phyloP scores from a whole-genome alignment of 2,797 vertebrate genomes.

The Cottoperca gobio region DNA sequence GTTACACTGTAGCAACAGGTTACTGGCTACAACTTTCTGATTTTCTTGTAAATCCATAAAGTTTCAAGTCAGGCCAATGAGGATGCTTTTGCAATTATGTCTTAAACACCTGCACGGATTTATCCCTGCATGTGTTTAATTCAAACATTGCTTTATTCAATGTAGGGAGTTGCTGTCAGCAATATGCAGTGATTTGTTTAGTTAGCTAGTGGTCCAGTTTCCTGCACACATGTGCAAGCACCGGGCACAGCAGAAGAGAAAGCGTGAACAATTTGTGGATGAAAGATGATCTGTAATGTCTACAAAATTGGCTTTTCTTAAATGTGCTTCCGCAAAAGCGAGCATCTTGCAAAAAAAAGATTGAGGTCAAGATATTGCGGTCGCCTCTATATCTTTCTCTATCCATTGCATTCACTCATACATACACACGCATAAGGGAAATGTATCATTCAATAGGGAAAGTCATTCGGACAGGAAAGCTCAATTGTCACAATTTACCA shows the following conservation, averaged over 20 bases:
- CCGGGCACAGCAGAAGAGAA: slow-evolving; percentile 10
- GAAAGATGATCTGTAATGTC: slow-evolving; percentile 24
- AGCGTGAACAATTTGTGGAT: slow-evolving; percentile 32
- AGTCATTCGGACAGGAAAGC: not conserved
- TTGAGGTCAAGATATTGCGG: not conserved
- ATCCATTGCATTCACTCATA: slow-evolving; percentile 6
- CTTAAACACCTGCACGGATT: not conserved
- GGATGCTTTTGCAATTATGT: slow-evolving; percentile 5
- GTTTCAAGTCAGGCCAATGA: not conserved
- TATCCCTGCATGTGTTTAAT: not conserved
- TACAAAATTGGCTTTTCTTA: slow-evolving; percentile 18
- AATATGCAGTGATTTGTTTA: slow-evolving; percentile 4
- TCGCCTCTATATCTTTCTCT: not conserved
- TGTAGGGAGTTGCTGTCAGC: slow-evolving; percentile 19
- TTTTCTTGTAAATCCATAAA: not conserved
- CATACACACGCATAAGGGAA: not conserved
- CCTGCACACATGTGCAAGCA: slow-evolving; percentile 44
- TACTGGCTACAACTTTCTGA: slow-evolving; percentile 33
- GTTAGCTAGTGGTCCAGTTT: slow-evolving; percentile 25
- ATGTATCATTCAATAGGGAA: not conserved
- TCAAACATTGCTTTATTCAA: not conserved
- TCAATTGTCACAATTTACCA: not conserved
- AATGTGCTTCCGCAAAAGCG: slow-evolving; percentile 13
- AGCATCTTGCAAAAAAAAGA: slow-evolving; percentile 21
- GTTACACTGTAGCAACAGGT: slow-evolving; percentile 62